These are phyloP conservation scores for Aspidiotus destructor DNA, from an alignment of 2,888 invertebrate species.

Conservation along the genomic window DNA sequence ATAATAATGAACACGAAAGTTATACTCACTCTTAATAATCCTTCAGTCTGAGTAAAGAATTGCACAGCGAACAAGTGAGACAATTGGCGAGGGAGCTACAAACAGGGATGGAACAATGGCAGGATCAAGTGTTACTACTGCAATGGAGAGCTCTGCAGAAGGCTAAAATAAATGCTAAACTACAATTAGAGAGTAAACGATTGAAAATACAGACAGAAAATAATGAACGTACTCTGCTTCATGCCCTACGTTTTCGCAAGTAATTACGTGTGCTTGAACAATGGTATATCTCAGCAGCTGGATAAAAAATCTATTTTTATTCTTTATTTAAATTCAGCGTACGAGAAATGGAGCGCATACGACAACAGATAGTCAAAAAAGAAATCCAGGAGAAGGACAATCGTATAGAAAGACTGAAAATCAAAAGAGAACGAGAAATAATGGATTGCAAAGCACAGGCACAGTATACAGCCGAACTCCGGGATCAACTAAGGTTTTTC, in stretches of 20 bases:
- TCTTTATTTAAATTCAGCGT: conserved; percentile 36
- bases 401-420: conserved; percentile 39
- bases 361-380: conserved; percentile 38
- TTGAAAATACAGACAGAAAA: conserved; percentile 39
- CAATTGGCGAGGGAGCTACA: conserved; percentile 41
- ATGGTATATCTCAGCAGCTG: too few relatives aligned
- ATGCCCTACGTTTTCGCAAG: conserved; percentile 39
- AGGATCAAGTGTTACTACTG: conserved; percentile 41
- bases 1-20: background rate
- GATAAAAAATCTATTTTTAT: too few relatives aligned
- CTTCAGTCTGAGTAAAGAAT: conserved; percentile 38
- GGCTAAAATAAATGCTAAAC: conserved; percentile 41
- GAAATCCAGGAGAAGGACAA: conserved; percentile 39
- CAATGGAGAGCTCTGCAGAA: conserved; percentile 41
- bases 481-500: conserved; percentile 39
- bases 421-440: conserved; percentile 39
- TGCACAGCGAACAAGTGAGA: conserved; percentile 40
- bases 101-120: conserved; percentile 42
- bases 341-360: conserved; percentile 39
- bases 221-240: conserved; percentile 38
- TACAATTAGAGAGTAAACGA: conserved; percentile 39
- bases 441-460: conserved; percentile 39
- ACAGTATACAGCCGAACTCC: conserved; percentile 39
- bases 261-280: conserved; percentile 30
- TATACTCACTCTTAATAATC: background rate